phyloP scores from a whole-genome alignment of 2,113 vertebrate genomes.

The Falco punctatus region DNA sequence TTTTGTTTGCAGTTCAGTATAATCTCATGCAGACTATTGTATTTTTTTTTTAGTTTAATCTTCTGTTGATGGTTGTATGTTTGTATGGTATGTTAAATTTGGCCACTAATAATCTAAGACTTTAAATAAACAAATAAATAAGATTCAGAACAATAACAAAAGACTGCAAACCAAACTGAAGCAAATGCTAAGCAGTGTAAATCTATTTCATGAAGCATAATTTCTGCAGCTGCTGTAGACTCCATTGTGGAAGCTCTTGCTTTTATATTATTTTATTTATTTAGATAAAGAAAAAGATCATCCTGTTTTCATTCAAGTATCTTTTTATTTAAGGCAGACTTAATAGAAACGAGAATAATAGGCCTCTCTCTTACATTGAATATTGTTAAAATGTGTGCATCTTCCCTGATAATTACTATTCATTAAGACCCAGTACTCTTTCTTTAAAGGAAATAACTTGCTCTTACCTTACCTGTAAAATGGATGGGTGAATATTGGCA shows the following conservation, averaged over 20 bases:
- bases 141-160: constrained; percentile 33
- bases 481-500: not conserved
- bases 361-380: not conserved
- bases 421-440: not conserved
- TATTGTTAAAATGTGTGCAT: not conserved
- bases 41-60: not conserved
- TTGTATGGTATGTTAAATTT: constrained; percentile 30
- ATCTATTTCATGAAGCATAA: not conserved
- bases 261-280: not conserved
- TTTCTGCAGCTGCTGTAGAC: not conserved
- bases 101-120: not conserved
- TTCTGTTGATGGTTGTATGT: constrained; percentile 11
- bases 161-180: not conserved
- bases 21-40: constrained; percentile 22
- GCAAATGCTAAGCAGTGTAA: not conserved
- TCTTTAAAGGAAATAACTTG: not conserved
- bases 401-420: not conserved
- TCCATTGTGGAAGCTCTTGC: not conserved
- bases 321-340: constrained; percentile 5
- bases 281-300: not conserved
- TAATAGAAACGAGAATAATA: constrained; percentile 25
- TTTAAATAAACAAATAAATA: constrained; percentile 57
- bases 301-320: not conserved
- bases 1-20: constrained; percentile 46
- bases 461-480: not conserved